Percentiles rank a stretch among this genome's conserved stretches.
phyloP scores from a whole-genome alignment of 2,888 invertebrate genomes.

The Thyatira batis region DNA sequence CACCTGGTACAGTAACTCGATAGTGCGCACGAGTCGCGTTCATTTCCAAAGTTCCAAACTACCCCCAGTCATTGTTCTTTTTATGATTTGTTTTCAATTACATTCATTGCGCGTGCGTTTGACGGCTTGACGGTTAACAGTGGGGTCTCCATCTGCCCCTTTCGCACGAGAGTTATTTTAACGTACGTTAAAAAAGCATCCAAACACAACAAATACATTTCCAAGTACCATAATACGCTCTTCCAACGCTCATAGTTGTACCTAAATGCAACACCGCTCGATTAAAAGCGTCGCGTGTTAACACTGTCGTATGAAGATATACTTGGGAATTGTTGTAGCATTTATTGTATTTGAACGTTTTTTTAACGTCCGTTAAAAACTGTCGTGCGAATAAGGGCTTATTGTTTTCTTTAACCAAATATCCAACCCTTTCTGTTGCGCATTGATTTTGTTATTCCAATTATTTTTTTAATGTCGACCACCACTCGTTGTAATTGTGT shows the following conservation, averaged over 20 bases:
- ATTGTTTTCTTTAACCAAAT: conserved; percentile 6
- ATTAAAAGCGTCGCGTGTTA: no score
- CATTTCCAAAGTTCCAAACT: conserved; percentile 15
- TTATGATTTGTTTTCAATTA: conserved; percentile 42
- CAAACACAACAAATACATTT: no score
- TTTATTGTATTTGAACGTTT: no score
- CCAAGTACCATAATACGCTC: no score
- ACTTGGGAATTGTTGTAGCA: no score
- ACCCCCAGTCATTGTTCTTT: conserved; percentile 35
- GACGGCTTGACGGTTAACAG: conserved; percentile 34
- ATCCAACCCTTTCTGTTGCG: background rate
- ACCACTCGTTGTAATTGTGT: conserved; percentile 22
- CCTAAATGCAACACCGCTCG: no score
- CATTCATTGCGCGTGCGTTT: conserved; percentile 27
- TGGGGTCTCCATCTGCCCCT: conserved; percentile 1
- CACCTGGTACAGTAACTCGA: conserved; percentile 26
- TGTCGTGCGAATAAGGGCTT: no score
- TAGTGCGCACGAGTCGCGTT: conserved; percentile 41
- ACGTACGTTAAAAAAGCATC: no score
- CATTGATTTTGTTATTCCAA: conserved; percentile 4
- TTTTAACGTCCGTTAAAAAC: no score
- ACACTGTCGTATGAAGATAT: no score
- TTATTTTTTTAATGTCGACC: conserved; percentile 1
- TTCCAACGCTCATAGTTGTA: no score
- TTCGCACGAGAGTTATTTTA: no score